phyloP scores from a whole-genome alignment of 2,888 invertebrate genomes.

The Drosophila meridiana region DNA sequence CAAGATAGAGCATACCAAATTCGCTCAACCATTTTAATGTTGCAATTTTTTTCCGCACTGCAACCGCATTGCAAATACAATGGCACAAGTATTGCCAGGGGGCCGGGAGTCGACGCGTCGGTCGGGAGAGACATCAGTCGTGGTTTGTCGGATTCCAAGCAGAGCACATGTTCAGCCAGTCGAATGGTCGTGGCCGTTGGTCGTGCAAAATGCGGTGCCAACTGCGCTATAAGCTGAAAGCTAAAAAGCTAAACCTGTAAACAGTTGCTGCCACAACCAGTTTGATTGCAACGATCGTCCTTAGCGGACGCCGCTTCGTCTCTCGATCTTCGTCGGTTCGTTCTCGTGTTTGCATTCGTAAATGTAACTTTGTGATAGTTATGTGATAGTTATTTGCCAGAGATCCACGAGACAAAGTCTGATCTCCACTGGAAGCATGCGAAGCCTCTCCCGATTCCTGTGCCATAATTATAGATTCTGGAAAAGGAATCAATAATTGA shows the following conservation, averaged over 20 bases:
- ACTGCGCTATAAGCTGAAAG: constrained; percentile 32
- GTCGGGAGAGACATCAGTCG: constrained; percentile 17
- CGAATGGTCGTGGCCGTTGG: constrained; percentile 28
- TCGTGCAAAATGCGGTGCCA: constrained; percentile 31
- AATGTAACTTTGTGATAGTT: constrained; percentile 17
- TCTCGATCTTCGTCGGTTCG: constrained; percentile 3
- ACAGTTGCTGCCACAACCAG: constrained; percentile 58
- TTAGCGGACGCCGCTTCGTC: constrained; percentile 40
- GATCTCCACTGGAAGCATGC: constrained; percentile 8
- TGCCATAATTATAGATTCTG: constrained; percentile 4
- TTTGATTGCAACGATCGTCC: constrained; percentile 74
- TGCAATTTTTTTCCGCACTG: constrained; percentile 39
- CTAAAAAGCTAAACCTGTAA: constrained; percentile 13
- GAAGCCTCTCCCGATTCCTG: neutral
- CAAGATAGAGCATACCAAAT: constrained; percentile 31
- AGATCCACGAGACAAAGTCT: neutral
- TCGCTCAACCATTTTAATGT: neutral
- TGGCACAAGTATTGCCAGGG: constrained; percentile 32
- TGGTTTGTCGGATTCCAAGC: constrained; percentile 37
- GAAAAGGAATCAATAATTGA: neutral
- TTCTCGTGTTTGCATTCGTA: constrained; percentile 1
- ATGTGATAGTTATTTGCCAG: constrained; percentile 14
- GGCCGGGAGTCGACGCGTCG: constrained; percentile 18
- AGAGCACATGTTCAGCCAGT: constrained; percentile 59
- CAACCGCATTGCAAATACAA: constrained; percentile 63